Conservation (phyloP, 1,140 invertebrate genomes). For the Gyrodactylus bullatarudis region DNA sequence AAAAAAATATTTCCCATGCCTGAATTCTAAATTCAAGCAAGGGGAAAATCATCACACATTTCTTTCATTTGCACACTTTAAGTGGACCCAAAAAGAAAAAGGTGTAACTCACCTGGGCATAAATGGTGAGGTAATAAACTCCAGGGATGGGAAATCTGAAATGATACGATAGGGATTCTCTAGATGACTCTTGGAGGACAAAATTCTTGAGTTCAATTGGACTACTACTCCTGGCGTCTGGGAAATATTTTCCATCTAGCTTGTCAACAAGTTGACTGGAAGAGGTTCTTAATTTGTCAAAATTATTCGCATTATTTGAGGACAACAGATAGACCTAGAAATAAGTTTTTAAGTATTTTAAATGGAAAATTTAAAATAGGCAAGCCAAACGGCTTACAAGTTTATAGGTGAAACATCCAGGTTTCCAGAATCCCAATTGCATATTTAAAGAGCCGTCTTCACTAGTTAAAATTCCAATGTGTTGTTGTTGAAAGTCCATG, state of each 20-base stretch:
- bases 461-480: slow-evolving; percentile 16
- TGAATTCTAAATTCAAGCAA: too few species aligned
- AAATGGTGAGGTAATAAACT: slow-evolving; percentile 19
- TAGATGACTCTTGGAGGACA: slow-evolving; percentile 16
- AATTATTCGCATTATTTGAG: neutral
- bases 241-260: neutral
- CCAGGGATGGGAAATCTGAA: slow-evolving; percentile 16
- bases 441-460: slow-evolving; percentile 15
- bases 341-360: neutral
- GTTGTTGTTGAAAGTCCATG: slow-evolving; percentile 18
- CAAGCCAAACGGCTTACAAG: slow-evolving; percentile 12
- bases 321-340: neutral
- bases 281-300: neutral
- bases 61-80: neutral
- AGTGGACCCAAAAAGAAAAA: neutral
- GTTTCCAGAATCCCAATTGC: slow-evolving; percentile 16
- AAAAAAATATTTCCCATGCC: too few species aligned
- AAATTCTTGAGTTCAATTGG: slow-evolving; percentile 11
- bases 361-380: neutral
- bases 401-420: slow-evolving; percentile 19
- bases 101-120: slow-evolving; percentile 10
- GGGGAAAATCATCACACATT: too few species aligned
- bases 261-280: neutral
- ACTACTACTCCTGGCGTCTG: neutral
- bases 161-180: slow-evolving; percentile 16